A percentile compares a stretch with the other conserved stretches of the same genome.
These are phyloP conservation scores for Hippocampus mohnikei DNA, from an alignment of 2,113 vertebrate species.

Conservation along the genomic window DNA sequence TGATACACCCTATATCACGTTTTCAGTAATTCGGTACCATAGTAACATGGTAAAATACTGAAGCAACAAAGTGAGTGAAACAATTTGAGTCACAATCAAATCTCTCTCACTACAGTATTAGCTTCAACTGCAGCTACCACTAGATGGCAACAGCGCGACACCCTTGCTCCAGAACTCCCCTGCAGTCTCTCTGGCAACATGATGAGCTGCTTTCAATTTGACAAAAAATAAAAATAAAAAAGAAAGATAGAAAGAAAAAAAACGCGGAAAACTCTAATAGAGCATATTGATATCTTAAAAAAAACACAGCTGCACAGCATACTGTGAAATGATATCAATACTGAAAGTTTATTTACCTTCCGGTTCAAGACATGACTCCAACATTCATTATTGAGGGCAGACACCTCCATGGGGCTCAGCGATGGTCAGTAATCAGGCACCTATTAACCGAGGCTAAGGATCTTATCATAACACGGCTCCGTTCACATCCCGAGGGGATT, in stretches of 20 bases:
- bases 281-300: conserved; percentile 2
- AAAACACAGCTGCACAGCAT: neutral
- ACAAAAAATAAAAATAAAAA: conserved; percentile 7
- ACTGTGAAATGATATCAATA: neutral
- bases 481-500: conserved; percentile 48
- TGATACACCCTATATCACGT: too few relatives aligned
- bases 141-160: conserved; percentile 60
- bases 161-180: neutral
- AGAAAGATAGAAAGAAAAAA: conserved; percentile 1
- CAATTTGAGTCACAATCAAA: neutral
- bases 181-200: neutral
- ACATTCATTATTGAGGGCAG: conserved; percentile 19
- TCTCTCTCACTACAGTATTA: neutral
- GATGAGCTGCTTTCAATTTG: neutral
- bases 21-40: too few relatives aligned
- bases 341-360: conserved; percentile 27
- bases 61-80: neutral
- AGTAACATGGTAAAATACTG: too few relatives aligned
- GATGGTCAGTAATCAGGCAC: conserved; percentile 46
- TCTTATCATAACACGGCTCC: conserved; percentile 48
- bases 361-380: conserved; percentile 24
- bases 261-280: neutral
- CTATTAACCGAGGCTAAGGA: conserved; percentile 58
- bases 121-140: conserved; percentile 25
- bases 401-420: conserved; percentile 26